Conservation (phyloP, 1,140 invertebrate species). For the Bilobella aurantiaca region DNA sequence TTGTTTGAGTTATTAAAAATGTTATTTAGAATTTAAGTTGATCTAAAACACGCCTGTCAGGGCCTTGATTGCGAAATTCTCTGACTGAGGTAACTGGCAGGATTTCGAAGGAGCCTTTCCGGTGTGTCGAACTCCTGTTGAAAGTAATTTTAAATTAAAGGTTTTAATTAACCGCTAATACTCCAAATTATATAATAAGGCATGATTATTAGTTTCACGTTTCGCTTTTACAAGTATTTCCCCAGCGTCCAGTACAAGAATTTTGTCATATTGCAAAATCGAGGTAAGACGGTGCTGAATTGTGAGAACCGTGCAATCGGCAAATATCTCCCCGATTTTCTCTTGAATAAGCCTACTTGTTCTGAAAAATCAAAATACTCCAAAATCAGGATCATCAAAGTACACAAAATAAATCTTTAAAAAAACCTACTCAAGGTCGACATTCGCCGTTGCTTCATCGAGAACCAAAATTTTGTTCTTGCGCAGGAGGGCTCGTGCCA, state of each 20-base stretch:
- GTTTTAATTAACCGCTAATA: too few species aligned
- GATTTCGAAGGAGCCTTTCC: not conserved
- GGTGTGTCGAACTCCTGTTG: not conserved
- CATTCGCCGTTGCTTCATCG: constrained; percentile 45
- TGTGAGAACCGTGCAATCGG: constrained; percentile 66
- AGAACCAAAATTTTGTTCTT: constrained; percentile 41
- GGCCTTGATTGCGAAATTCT: not conserved
- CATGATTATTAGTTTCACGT: not conserved
- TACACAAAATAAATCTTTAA: not conserved
- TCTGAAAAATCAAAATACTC: too few species aligned
- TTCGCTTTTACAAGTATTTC: constrained; percentile 41
- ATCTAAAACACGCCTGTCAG: too few species aligned
- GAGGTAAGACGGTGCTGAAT: constrained; percentile 72
- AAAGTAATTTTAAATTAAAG: not conserved
- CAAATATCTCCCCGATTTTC: constrained; percentile 59
- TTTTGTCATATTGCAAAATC: constrained; percentile 63
- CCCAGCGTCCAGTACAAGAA: constrained; percentile 61
- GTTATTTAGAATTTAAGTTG: not conserved
- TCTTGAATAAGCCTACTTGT: constrained; percentile 59
- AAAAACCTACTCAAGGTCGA: constrained; percentile 37
- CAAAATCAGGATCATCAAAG: constrained; percentile 25
- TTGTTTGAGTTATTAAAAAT: not conserved
- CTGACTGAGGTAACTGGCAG: not conserved
- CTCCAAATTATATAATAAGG: too few species aligned
- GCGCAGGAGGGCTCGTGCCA: constrained; percentile 42